Evolutionary conservation across 2,797 vertebrate species (phyloP).

Genomic region (Mus minutoides): DNA sequence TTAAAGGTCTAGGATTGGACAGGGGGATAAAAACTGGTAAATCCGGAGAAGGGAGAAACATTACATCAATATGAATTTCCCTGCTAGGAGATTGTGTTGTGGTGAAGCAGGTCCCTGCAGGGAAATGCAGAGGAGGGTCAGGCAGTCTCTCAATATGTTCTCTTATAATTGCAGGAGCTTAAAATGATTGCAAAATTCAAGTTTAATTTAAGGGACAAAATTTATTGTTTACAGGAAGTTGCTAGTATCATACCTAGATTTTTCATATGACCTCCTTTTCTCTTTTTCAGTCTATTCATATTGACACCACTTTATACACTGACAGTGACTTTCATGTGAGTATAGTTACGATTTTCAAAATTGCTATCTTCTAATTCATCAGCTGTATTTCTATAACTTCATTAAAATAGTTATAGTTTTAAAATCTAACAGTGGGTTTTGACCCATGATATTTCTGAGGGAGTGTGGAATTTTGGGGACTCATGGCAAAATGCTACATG

Average conservation of each 20-base stretch:
- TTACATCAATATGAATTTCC: not conserved
- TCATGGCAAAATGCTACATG: constrained; percentile 2
- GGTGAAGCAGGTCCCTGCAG: not conserved
- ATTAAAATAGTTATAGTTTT: not conserved
- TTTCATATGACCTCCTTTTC: constrained; percentile 64
- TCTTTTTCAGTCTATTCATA: constrained; percentile 84
- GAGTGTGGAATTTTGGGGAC: constrained; percentile 6
- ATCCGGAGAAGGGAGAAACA: not conserved
- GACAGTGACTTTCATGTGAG: constrained; percentile 85
- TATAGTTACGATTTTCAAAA: constrained; percentile 64
- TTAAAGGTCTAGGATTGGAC: not conserved
- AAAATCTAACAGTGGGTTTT: not conserved
- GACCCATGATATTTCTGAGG: constrained; percentile 11
- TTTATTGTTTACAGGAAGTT: constrained; percentile 18
- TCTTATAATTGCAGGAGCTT: not conserved
- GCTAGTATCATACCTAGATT: constrained; percentile 11
- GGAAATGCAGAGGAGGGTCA: not conserved
- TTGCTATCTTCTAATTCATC: not conserved
- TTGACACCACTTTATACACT: constrained; percentile 87
- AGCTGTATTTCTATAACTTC: constrained; percentile 23
- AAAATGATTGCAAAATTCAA: constrained; percentile 6
- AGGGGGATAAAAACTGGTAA: not conserved
- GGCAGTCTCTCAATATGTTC: not conserved
- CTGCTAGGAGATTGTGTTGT: not conserved
- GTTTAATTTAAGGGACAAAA: not conserved